Evolutionary conservation across 2,113 vertebrate species (phyloP), one percentile per base, ranked within the genome.

Genomic region (Garra rufa): DNA sequence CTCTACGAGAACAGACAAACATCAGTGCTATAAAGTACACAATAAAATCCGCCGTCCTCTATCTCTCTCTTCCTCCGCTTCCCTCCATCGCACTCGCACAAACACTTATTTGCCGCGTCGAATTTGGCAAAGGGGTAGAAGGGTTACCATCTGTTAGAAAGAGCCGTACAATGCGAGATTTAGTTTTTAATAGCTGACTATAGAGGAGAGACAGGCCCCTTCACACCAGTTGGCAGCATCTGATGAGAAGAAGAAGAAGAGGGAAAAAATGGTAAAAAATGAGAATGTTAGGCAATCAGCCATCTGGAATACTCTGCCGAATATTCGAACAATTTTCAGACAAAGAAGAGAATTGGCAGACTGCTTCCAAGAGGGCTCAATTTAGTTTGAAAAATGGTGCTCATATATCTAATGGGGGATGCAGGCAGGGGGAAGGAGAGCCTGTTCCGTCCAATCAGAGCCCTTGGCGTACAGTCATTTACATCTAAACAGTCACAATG

Each of bases 321-420:
- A 88, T 88, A 88, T 88, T 88, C 71, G 61, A 88, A 89, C 85
- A 88, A 88, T 88, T 88, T 86, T 82, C 63, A 85, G 86, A 88
- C 71, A 89, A 79, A 74, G 85, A 84, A 69, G 81, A 83, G 88
- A 89, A 85, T 87, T 91, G 86, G 84, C 85, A 85, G 83, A 85
- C 43, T 85, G 78, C 81, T 88, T 85, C 87, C 83, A 83, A 87
- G 85, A 83, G 88, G 83, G 82, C 88, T 88, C 87, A 89, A 91
- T 89, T 90, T 91, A 89, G 85, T 87, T 83, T 89, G 87, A 90
- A 86, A 89, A 88, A 90, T 91, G 75, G 87, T 77, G 77, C 76
- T 84, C 83, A 81, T 86, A 84, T 79, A 87, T 86, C 87, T 86
- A 89, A 86, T 82, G 61, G 83, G 81, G 81, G 79, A 81, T 65